Base-by-base conservation (phyloP, 2,113 vertebrate species). In the Ammodytes dubius region DNA sequence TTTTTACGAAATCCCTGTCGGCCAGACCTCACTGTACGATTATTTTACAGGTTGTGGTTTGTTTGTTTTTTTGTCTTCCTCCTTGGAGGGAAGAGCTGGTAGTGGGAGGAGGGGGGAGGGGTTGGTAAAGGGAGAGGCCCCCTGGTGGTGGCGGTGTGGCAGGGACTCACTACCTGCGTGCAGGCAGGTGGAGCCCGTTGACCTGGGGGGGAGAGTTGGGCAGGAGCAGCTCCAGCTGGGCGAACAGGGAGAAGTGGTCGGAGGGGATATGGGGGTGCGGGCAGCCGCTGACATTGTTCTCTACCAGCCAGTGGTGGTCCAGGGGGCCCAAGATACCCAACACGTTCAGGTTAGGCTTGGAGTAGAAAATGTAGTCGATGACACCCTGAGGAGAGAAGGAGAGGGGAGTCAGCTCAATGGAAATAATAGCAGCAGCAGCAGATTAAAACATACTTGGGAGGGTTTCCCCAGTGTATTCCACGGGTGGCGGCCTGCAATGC, bases 281-380 rank as follows among this genome's bases (percentile, higher is more conserved):
- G 93, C 97, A 99, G 94, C 98, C 98, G 85, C 94, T 97, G 96
- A 99, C 95, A 95, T 97, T 98, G 95, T 99, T 99, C 95, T 99
- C 97, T 90, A 96, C 95, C 78, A 99, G 97, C 98, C 98, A 99
- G 82, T 98, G 97, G 92, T 96, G 96, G 93, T 99, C 98, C 95
- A 99, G 96, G 85, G 98, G 97, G 89, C 98, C 98, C 90, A 99
- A 93, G 90, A 98, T 96, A 81, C 98, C 98, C 93, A 99, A 93
- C 87, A 98, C 97, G 88, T 98, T 99, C 93, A 99, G 96, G 81
- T 98, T 96, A 96, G 98, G 98, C 96, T 97, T 97, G 75, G 98
- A 99, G 94, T 97, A 98, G 96, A 99, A 99, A 96, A 99, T 97
- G 95, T 99, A 99, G 95, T 99, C 98, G 89, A 99, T 99, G 94